Evolutionary conservation across 1,140 invertebrate genomes (phyloP).

Genomic region (Drosophila cardini): DNA sequence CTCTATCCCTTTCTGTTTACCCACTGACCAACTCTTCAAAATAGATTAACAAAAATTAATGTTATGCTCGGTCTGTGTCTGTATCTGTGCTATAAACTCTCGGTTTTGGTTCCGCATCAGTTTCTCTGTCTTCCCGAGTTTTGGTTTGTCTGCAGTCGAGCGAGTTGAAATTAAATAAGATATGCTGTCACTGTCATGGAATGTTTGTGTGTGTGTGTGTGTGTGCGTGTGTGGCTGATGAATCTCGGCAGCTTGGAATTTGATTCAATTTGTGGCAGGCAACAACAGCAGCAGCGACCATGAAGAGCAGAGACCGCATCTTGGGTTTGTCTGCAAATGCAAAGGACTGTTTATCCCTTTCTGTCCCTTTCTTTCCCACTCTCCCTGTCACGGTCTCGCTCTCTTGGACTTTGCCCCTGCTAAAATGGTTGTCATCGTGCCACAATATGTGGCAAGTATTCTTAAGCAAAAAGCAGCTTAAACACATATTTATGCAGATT

Average conservation of each 20-base stretch:
- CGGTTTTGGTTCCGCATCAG: slow-evolving; percentile 15
- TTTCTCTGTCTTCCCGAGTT: background rate
- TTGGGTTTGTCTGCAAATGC: slow-evolving; percentile 39
- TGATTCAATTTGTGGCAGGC: slow-evolving; percentile 53
- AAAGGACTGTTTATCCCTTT: slow-evolving; percentile 22
- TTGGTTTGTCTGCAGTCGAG: slow-evolving; percentile 31
- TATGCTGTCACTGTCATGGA: slow-evolving; percentile 73
- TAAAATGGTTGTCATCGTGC: slow-evolving; percentile 10
- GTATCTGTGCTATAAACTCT: slow-evolving; percentile 32
- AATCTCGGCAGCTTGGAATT: slow-evolving; percentile 55
- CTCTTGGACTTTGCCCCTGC: background rate
- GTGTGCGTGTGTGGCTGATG: slow-evolving; percentile 55
- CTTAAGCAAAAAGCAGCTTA: background rate
- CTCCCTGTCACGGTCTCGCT: background rate
- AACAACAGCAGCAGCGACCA: slow-evolving; percentile 16
- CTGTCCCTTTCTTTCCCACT: background rate
- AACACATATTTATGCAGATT: background rate
- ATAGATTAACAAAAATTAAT: slow-evolving; percentile 84
- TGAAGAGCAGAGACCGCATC: slow-evolving; percentile 28
- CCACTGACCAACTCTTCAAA: slow-evolving; percentile 68
- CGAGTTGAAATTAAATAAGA: slow-evolving; percentile 79
- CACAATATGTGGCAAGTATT: slow-evolving; percentile 19
- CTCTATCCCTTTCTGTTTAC: slow-evolving; percentile 13
- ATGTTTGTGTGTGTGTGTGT: slow-evolving; percentile 15
- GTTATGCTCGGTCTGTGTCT: slow-evolving; percentile 60